Percentiles rank a stretch among this genome's conserved stretches.
phyloP scores from a whole-genome alignment of 2,113 vertebrate species.

The Arvicanthis niloticus region DNA sequence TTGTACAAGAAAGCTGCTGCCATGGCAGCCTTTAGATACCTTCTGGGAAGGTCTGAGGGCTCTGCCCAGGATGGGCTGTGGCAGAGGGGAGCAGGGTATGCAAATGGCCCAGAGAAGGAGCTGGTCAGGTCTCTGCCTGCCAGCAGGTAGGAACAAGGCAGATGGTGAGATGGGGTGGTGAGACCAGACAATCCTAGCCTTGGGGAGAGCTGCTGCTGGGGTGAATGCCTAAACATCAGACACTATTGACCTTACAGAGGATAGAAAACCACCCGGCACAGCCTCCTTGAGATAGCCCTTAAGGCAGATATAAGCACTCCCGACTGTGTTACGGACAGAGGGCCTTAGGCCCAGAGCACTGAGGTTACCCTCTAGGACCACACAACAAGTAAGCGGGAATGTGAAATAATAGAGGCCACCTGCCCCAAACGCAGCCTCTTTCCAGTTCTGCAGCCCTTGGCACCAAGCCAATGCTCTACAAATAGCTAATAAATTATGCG shows the following conservation, averaged over 20 bases:
- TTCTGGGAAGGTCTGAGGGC: too few species aligned
- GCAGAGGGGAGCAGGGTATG: accelerated
- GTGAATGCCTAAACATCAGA: not conserved
- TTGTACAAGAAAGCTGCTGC: not conserved
- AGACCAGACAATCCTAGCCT: not conserved
- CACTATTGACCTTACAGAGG: not conserved
- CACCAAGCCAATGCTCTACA: not conserved
- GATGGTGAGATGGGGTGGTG: not conserved
- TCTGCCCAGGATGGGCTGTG: not conserved
- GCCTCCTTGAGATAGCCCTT: not conserved
- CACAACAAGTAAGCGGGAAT: not conserved
- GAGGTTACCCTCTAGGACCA: not conserved
- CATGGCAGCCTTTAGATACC: not conserved
- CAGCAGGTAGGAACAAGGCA: not conserved
- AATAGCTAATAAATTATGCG: not conserved
- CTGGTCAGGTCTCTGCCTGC: not conserved
- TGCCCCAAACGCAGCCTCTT: not conserved
- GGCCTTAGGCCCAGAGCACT: not conserved
- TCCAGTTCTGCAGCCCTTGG: accelerated
- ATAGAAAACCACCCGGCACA: not conserved
- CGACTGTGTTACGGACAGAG: not conserved
- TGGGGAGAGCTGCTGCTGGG: not conserved
- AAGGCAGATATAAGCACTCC: too few species aligned
- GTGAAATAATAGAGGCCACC: not conserved
- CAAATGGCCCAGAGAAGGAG: not conserved